Evolutionary conservation across 2,113 vertebrate genomes (phyloP).

Genomic region (Neogobius melanostomus): DNA sequence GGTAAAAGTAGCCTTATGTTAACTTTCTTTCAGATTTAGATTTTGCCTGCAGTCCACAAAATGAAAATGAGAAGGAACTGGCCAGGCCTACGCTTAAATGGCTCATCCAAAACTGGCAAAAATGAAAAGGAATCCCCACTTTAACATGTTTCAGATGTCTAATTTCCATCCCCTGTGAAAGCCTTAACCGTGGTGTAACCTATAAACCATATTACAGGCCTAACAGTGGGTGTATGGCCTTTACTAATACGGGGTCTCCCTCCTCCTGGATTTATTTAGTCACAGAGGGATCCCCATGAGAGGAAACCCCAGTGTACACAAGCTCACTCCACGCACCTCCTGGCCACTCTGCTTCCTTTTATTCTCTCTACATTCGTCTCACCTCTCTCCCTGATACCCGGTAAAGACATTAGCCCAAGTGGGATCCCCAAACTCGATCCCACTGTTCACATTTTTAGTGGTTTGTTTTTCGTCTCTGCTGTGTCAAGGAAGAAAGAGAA

Average conservation of each 20-base stretch:
- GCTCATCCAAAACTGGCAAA: slow-evolving; percentile 1
- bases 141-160: neutral
- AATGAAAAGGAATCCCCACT: neutral
- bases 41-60: neutral
- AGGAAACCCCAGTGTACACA: slow-evolving; percentile 48
- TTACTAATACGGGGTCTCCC: slow-evolving; percentile 43
- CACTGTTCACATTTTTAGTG: slow-evolving; percentile 61
- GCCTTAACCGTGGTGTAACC: slow-evolving; percentile 10
- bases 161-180: slow-evolving; percentile 21
- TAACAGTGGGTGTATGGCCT: slow-evolving; percentile 41
- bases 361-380: slow-evolving; percentile 42
- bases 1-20: neutral
- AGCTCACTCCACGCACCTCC: slow-evolving; percentile 26
- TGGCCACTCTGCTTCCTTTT: slow-evolving; percentile 32
- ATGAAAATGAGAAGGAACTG: neutral
- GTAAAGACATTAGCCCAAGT: slow-evolving; percentile 70
- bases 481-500: slow-evolving; percentile 37
- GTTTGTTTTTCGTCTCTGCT: slow-evolving; percentile 62
- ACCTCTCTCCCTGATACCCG: slow-evolving; percentile 60
- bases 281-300: slow-evolving; percentile 52
- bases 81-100: neutral
- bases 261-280: slow-evolving; percentile 59
- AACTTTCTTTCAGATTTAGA: neutral
- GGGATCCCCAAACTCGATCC: slow-evolving; percentile 49
- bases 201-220: slow-evolving; percentile 2